Base-by-base conservation (phyloP, 1,140 invertebrate genomes). In the Brachionus rubens region DNA sequence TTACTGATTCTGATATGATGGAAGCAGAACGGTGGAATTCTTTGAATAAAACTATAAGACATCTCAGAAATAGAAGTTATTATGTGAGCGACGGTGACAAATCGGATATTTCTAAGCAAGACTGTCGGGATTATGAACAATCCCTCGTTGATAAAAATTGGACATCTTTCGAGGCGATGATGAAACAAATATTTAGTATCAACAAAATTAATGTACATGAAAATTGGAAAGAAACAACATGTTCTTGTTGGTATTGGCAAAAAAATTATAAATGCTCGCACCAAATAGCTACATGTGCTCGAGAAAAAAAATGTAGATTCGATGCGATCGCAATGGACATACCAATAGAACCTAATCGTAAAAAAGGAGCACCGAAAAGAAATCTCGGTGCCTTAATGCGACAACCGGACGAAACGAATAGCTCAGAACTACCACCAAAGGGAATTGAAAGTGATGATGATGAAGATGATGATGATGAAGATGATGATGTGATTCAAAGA, bases 401-500 rank as follows among this genome's bases (percentile, higher is more conserved):
- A 52, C 48, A 52, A 52, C 48, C 16, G 16, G 16, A 54, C n/a
- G 52, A 54, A 30, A 54, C 52, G 28, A 26, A 54, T 26, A 28
- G 12, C n/a, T 54, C 26, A 28, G 28, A 54, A 28, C 21, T 28
- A 54, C 21, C 26, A 28, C 4, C 52, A 28, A 54, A 30, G 28
- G 52, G 52, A 4, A 54, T 54, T 28, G 52, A 54, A 54, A 28
- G 24, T 3, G 52, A 54, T 54, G n/a, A 54, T 30, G 52, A 54
- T 3, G 28, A 21, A 4, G 6, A 3, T 50, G 26, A 5, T 19
- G 12, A n/a, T 12, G 24, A 54, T 28, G 28, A 24, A 54, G 28
- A 12, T 28, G 6, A 10, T 52, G 16, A 52, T 9, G 6, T 24
- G 48, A 21, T 24, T 9, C 48, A 16, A 52, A 24, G 19, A n/a